phyloP scores from a whole-genome alignment of 2,797 vertebrate species.

The Peromyscus aztecus region DNA sequence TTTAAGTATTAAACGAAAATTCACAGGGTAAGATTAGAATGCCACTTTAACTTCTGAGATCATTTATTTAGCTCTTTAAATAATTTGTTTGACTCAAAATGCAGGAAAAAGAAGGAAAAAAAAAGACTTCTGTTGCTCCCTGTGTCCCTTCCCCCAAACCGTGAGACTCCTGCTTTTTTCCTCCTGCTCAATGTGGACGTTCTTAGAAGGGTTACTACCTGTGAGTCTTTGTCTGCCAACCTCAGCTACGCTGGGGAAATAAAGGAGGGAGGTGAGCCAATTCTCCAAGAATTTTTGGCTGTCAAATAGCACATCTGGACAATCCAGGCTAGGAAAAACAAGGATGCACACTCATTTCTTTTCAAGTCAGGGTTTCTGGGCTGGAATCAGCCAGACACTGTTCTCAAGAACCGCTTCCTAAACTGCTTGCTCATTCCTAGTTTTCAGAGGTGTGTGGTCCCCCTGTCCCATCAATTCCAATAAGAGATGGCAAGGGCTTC shows the following conservation, averaged over 20 bases:
- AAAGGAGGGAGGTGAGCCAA: conserved; percentile 45
- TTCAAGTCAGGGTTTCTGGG: conserved; percentile 18
- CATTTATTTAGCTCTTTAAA: conserved; percentile 55
- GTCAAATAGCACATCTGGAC: conserved; percentile 63
- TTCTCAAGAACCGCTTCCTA: neutral
- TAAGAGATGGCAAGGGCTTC: neutral
- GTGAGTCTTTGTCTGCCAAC: conserved; percentile 40
- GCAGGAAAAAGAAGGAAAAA: neutral
- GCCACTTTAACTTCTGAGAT: neutral
- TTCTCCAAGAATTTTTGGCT: conserved; percentile 47
- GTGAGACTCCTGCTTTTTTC: neutral
- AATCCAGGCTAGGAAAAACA: neutral
- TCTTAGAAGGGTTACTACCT: neutral
- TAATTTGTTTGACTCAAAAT: conserved; percentile 48
- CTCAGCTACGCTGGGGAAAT: neutral
- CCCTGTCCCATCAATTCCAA: conserved; percentile 14
- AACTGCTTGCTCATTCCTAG: neutral
- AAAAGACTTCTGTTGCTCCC: neutral
- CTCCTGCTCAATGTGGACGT: neutral
- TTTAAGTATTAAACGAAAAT: conserved; percentile 46
- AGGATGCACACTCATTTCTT: neutral
- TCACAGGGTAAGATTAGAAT: conserved; percentile 41
- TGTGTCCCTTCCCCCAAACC: neutral
- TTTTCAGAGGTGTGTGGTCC: conserved; percentile 57
- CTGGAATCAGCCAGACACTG: conserved; percentile 18